phyloP scores from a whole-genome alignment of 1,140 invertebrate genomes.

The Pseudomyrmex sp. region DNA sequence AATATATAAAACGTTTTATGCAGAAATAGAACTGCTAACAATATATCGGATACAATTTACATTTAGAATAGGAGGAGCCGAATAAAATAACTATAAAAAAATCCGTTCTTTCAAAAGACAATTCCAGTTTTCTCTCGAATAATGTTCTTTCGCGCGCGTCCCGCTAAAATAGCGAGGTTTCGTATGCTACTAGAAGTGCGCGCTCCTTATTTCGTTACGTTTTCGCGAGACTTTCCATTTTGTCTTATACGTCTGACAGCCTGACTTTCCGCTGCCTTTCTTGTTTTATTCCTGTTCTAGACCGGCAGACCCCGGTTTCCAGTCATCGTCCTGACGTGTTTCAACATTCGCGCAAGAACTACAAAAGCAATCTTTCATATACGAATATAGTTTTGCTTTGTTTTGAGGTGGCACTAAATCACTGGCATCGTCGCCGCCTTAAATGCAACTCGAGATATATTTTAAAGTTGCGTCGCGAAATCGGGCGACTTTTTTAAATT shows the following conservation, averaged over 20 bases:
- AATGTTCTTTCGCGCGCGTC: constrained; percentile 12
- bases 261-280: constrained; percentile 26
- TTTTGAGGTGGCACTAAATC: constrained; percentile 18
- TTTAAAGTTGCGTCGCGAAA: background rate
- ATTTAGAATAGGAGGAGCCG: background rate
- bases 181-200: constrained; percentile 32
- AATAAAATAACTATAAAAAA: constrained; percentile 14
- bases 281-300: constrained; percentile 5
- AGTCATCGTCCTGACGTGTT: constrained; percentile 45
- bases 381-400: constrained; percentile 33
- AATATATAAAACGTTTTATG: background rate
- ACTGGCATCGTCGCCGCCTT: background rate
- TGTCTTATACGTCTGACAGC: constrained; percentile 43
- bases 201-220: constrained; percentile 40
- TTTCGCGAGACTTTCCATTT: constrained; percentile 34
- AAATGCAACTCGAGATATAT: background rate
- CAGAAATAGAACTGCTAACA: background rate
- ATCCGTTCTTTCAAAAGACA: background rate
- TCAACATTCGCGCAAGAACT: constrained; percentile 41
- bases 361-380: constrained; percentile 42
- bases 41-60: background rate
- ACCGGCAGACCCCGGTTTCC: background rate
- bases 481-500: background rate
- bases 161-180: constrained; percentile 16
- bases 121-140: constrained; percentile 13